phyloP scores from a whole-genome alignment of 2,797 vertebrate genomes.

The Cheirogaleus major region DNA sequence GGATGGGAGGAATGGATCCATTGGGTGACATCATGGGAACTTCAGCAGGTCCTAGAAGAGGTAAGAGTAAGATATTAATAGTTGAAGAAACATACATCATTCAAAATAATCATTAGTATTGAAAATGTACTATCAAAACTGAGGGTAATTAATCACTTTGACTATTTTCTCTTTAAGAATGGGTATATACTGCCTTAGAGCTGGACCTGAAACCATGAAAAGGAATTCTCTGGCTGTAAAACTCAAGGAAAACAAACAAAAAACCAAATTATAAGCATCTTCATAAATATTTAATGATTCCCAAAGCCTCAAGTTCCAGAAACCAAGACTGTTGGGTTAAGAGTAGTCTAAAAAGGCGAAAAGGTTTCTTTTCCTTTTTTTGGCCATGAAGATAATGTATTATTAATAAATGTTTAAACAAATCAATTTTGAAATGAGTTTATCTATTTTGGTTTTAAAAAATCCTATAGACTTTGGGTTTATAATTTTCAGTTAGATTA shows the following conservation, averaged over 20 bases:
- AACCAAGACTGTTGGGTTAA: background rate
- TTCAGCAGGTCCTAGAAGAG: slow-evolving; percentile 93
- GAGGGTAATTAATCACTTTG: background rate
- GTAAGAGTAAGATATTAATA: slow-evolving; percentile 31
- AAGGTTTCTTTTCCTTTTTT: background rate
- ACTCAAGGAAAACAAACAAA: background rate
- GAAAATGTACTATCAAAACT: background rate
- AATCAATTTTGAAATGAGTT: background rate
- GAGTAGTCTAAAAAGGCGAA: background rate
- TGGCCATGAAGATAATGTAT: background rate
- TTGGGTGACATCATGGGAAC: slow-evolving; percentile 99
- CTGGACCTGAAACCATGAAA: background rate
- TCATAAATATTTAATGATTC: slow-evolving; percentile 26
- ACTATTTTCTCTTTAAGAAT: background rate
- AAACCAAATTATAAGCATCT: background rate
- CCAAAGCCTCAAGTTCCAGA: background rate
- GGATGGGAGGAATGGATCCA: slow-evolving; percentile 98
- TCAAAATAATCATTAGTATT: background rate
- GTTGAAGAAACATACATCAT: background rate
- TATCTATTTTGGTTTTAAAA: slow-evolving; percentile 31
- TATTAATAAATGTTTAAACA: background rate
- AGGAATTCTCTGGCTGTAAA: background rate
- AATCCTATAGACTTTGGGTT: background rate
- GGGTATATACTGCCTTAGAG: background rate
- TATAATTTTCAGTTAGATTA: background rate